Evolutionary conservation across 1,140 invertebrate species (phyloP), one percentile per base, ranked within the genome.

Genomic region (Drosophila asahinai): DNA sequence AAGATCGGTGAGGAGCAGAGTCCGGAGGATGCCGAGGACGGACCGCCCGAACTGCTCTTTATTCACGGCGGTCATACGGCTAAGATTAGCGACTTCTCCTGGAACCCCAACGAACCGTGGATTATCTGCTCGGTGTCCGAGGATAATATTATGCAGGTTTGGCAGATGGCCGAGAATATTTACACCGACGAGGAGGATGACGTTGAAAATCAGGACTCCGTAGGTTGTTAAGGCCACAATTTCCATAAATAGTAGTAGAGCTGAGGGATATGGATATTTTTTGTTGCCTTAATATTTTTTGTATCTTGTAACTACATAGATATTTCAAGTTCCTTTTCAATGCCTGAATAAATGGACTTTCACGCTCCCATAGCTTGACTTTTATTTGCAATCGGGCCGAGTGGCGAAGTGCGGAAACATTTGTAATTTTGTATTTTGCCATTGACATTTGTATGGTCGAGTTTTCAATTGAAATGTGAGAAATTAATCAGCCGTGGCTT

Each of bases 71-170:
- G 99, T 1, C 99, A 99, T 93, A 99, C 99, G 1, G 99, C 99
- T n/a, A 99, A 99, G 94, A 99, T 99, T 63, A 99, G 97, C 15
- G 99, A 99, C 93, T 99, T 99, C 93, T 99, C 99, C 3, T 99
- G 99, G 99, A 99, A 99, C 94, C 98, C 99, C 14, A 99, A 99
- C 93, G 99, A 99, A 93, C 98, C 99, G 0, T 99, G 99, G 99
- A 98, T 99, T 33, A 99, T 99, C 81, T 99, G 99, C 91, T 99
- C 99, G 0, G 99, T 99, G 2, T 99, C 98, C 1, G 99, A 99
- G 94, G 99, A 99, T 93, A 99, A 99, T 91, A 99, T 99, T 79
- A 99, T 99, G 98, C 99, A 99, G 95, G 97, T 98, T 15, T 99
- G 98, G 98, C 98, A 99, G 94, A 99, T 99, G 98, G 99, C 99